Percentiles rank a stretch among this genome's conserved stretches.
Conservation (phyloP, 2,113 vertebrate species). For the Oreocharis arfaki region DNA sequence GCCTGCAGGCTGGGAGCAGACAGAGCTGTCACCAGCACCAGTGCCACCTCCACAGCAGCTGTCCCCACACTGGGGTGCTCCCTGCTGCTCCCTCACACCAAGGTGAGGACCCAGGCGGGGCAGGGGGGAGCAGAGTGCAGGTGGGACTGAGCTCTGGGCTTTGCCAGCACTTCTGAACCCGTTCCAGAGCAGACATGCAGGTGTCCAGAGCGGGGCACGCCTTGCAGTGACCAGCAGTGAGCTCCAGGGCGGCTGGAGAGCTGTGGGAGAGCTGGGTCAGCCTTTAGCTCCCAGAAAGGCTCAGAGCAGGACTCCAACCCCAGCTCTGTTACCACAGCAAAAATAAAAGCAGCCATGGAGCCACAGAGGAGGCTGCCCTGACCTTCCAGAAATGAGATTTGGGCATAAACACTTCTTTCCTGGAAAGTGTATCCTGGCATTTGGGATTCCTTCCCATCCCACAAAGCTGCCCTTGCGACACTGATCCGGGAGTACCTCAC, state of each 20-base stretch:
- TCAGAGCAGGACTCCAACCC: neutral
- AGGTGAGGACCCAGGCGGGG: fast-evolving
- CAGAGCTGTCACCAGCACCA: neutral
- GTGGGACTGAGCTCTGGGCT: neutral
- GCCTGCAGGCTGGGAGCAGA: neutral
- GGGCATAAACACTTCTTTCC: neutral
- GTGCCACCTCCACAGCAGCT: neutral
- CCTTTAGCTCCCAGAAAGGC: neutral
- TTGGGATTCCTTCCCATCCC: neutral
- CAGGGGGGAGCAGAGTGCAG: neutral
- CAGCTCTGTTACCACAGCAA: neutral
- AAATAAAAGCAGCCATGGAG: neutral
- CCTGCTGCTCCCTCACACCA: neutral
- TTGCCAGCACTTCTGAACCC: neutral
- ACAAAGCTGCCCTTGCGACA: neutral
- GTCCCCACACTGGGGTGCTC: neutral
- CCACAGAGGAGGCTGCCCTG: neutral
- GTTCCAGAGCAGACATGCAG: neutral
- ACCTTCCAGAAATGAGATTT: neutral
- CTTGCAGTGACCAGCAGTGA: neutral
- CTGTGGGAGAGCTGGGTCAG: neutral
- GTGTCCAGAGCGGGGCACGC: neutral
- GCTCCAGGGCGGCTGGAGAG: neutral
- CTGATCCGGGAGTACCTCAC: neutral
- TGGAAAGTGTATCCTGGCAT: neutral